Base-by-base conservation (phyloP, 2,888 invertebrate genomes). In the Aricia artaxerxes region DNA sequence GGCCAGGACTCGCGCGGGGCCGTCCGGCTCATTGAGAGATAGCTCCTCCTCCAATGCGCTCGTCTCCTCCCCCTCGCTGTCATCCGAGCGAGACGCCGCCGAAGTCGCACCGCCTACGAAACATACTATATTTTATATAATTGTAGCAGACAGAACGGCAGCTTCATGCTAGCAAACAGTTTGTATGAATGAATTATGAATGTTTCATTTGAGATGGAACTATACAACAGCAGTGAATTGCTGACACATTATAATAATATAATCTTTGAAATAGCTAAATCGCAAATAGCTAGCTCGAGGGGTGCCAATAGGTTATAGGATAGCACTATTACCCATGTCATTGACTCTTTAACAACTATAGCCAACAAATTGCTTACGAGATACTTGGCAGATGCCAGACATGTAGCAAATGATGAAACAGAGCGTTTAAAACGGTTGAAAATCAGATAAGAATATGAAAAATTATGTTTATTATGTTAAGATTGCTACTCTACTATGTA, bases 1-100 rank as follows among this genome's bases (percentile, higher is more conserved):
- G 79, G 94, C 91, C 82, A 97, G 95, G 83, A 96, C 96, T 83
- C 95, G 94, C 82, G 95, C 91, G 82, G 96, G 96, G 86, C 96
- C 95, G 75, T 88, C 93, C 69, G 93, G 95, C 88, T 96, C 96
- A 80, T 88, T 88, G 88, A 95, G 95, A 82, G 95, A 93, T 86
- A 96, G 91, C 87, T 90, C 91, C 83, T 86, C 87, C 85, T 88
- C 90, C n/a, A 86, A 83, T 80, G 86, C 89, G 75, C 84, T 85
- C 80, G 86, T 87, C 83, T 87, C 88, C 81, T 87, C 87, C 78
- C 86, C 88, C 83, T 88, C 88, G 83, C 87, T 88, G 85, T 85
- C 85, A 85, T 86, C 85, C 82, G 85, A 85, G 84, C 87, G 83
- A 82, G 86, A 83, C 84, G 89, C 84, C 84, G 85, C 82, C 81